Evolutionary conservation across 2,888 invertebrate species (phyloP).

Genomic region (Torymus tubicola): DNA sequence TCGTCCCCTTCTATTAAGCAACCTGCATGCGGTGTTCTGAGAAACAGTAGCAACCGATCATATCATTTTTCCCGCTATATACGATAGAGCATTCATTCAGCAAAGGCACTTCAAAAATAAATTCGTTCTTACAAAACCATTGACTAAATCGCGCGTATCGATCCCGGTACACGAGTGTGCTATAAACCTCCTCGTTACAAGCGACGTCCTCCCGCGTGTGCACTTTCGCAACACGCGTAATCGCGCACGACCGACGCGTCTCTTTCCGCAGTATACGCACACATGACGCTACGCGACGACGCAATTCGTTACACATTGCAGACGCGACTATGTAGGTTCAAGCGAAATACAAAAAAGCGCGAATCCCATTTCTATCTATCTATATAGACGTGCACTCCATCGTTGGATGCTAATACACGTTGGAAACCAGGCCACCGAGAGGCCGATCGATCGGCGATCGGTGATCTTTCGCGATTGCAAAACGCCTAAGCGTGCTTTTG

Average conservation of each 20-base stretch:
- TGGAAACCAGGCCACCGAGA: conserved; percentile 28
- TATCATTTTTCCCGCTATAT: too few relatives aligned
- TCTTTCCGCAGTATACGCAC: background rate
- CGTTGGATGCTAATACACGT: conserved; percentile 47
- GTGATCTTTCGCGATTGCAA: too few relatives aligned
- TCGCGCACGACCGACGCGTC: background rate
- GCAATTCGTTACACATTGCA: conserved; percentile 11
- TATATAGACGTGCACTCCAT: conserved; percentile 34
- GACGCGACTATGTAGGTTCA: background rate
- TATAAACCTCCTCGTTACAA: background rate
- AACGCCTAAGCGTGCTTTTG: too few relatives aligned
- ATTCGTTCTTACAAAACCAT: background rate
- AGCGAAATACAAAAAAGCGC: conserved; percentile 8
- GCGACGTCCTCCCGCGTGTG: background rate
- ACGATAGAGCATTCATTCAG: too few relatives aligned
- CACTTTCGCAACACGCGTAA: background rate
- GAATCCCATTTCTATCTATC: conserved; percentile 37
- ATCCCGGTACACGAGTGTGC: background rate
- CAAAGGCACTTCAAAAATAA: too few relatives aligned
- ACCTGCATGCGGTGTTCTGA: too few relatives aligned
- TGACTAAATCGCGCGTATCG: background rate
- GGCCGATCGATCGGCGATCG: too few relatives aligned
- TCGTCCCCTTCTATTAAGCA: too few relatives aligned
- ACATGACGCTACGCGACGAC: too few relatives aligned
- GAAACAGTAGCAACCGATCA: too few relatives aligned